Conservation (phyloP, 1,140 invertebrate species). For the Elymnias hypermnestra region DNA sequence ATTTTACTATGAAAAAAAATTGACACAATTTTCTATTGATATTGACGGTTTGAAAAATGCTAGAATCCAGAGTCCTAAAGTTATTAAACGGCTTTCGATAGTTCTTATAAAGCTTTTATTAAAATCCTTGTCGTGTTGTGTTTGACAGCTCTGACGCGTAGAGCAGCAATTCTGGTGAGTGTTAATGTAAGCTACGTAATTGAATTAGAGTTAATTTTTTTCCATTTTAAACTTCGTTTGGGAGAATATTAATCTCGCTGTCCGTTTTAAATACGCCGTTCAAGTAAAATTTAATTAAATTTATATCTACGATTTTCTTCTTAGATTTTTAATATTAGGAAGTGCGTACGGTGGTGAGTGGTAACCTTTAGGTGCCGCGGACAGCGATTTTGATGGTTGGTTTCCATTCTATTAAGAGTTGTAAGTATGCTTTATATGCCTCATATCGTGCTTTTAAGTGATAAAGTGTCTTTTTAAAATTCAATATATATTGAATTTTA, state of each 20-base stretch:
- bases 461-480: conserved; percentile 37
- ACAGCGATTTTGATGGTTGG: conserved; percentile 31
- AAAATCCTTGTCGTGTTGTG: no score
- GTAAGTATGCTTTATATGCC: conserved; percentile 69
- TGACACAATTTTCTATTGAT: no score
- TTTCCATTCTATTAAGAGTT: conserved; percentile 32
- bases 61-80: no score
- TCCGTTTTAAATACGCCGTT: conserved; percentile 25
- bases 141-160: conserved; percentile 22
- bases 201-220: conserved; percentile 49
- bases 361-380: conserved; percentile 26
- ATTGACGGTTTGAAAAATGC: no score
- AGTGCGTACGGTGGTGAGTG: conserved; percentile 24
- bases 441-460: conserved; percentile 62
- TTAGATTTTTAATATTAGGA: no score
- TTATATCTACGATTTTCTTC: conserved; percentile 43
- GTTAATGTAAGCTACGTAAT: conserved; percentile 47
- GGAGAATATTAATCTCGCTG: conserved; percentile 30
- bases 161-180: background rate
- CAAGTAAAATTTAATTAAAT: conserved; percentile 39
- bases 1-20: no score
- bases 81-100: no score
- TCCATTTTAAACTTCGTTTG: conserved; percentile 55
- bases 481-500: conserved; percentile 24
- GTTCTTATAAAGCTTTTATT: no score